Base-by-base conservation (phyloP, 2,113 vertebrate genomes). In the Crotophaga sulcirostris region DNA sequence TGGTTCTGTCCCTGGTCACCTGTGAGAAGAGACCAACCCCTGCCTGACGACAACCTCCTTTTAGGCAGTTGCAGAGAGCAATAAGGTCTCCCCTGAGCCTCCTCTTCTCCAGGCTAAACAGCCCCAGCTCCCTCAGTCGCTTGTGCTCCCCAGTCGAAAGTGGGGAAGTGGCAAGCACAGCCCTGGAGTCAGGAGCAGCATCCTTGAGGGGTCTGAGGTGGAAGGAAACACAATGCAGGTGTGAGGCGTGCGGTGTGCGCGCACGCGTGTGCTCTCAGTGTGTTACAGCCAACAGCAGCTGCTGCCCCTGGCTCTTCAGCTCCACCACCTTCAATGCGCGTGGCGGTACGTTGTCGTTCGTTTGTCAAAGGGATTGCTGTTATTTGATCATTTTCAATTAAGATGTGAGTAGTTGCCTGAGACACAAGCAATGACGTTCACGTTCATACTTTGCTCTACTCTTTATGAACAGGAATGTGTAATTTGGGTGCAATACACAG, bases 401-500 rank as follows among this genome's bases (percentile, higher is more conserved):
- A 97, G 97, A 97, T 96, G 89, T 97, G 97, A 97, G 89, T 97
- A 97, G 97, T 97, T 97, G 97, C 97, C 97, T 98, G 98, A 97
- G 97, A 98, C 97, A 96, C 44, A 3, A 95, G 96, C 96, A 81
- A 94, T 94, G 93, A 96, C 19, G 95, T 97, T 97, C 97, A 89
- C 96, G 82, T 94, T 97, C 97, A 90, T 97, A 76, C 95, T 96
- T 96, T 91, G 87, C 80, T 94, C 85, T 93, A 93, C 94, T 98
- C 97, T 97, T 98, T 97, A 96, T 93, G 94, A 96, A 96, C 96
- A 89, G 93, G 81, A 98, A 98, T 98, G 97, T 98, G 97, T 97
- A 97, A 97, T 97, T 96, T 97, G 98, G 98, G 98, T 96, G 90
- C 98, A 97, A 98, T 98, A 97, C 74, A 91, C 54, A 94, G 88